Percentiles rank a stretch among this genome's conserved stretches.
Evolutionary conservation across 2,113 vertebrate species (phyloP).

Genomic region (Jacana jacana): DNA sequence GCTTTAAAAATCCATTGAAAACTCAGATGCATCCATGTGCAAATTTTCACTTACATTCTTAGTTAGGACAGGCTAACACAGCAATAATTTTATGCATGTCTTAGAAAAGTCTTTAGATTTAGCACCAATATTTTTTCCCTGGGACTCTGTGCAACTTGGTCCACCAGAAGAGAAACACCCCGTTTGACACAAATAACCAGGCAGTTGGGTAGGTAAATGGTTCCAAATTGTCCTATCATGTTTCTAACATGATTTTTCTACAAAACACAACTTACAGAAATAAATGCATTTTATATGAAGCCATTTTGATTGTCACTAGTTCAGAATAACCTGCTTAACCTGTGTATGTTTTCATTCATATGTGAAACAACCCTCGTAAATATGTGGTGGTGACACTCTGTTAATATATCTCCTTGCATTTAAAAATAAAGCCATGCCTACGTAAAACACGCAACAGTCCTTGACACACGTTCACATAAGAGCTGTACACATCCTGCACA

Average conservation of each 20-base stretch:
- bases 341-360: neutral
- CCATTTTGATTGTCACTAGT: neutral
- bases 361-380: accelerated
- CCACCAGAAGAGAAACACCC: neutral
- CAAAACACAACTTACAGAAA: neutral
- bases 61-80: neutral
- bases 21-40: neutral
- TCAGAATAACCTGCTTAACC: neutral
- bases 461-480: neutral
- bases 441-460: neutral
- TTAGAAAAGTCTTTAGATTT: neutral
- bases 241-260: neutral
- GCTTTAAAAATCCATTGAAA: neutral
- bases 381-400: neutral
- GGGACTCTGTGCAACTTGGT: neutral
- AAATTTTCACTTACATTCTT: neutral
- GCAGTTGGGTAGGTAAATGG: neutral
- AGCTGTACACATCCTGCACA: accelerated
- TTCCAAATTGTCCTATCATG: neutral
- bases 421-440: accelerated
- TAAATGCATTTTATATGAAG: neutral
- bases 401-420: neutral
- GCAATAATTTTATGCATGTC: neutral
- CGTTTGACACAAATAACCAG: neutral
- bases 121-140: neutral